Evolutionary conservation across 2,113 vertebrate genomes (phyloP), one percentile per base, ranked within the genome.

Genomic region (Seriola rivoliana): DNA sequence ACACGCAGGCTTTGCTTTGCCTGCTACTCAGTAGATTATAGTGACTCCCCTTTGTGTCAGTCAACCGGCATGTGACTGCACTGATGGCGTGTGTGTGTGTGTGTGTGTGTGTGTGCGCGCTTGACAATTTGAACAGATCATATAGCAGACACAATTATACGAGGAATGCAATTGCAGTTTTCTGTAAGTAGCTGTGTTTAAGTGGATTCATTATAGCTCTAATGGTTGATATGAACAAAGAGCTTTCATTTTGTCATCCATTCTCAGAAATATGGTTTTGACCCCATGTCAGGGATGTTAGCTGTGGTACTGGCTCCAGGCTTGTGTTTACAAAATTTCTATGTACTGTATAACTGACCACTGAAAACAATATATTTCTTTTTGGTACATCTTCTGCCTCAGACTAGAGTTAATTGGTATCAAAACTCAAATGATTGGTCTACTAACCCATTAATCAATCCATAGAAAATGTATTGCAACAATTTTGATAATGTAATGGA

Each of bases 61-160:
- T 78, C 80, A 89, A 85, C 84, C 71, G 55, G 77, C 94, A 92
- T 94, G 93, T 94, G 94, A 94, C 90, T 67, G 52, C 65, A 74
- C 75, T 42, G 40, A 42, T 42, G 40, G 40, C 1, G 40, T 52
- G 50, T 70, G 80, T 82, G 78, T 72, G 75, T 85, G 78, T 81
- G 60, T 60, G 38, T 69, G 66, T 59, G 65, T 46, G 70, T 70
- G 57, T 66, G 65, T 83, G 67, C 76, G 63, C 46, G 73, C n/a
- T 23, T 36, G 5, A 23, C 40, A 44, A 23, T 58, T 19, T 71
- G 25, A 38, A 50, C 38, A 10, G 9, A 57, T 70, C 25, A 64
- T 32, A 71, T n/a, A 52, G 29, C 14, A 74, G 42, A 8, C 42
- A 55, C 52, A 66, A 48, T 11, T 14, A 70, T 63, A 9, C 8